Evolutionary conservation across 2,888 invertebrate genomes (phyloP), one percentile per base, ranked within the genome.

Genomic region (Pyrocoelia pectoralis): DNA sequence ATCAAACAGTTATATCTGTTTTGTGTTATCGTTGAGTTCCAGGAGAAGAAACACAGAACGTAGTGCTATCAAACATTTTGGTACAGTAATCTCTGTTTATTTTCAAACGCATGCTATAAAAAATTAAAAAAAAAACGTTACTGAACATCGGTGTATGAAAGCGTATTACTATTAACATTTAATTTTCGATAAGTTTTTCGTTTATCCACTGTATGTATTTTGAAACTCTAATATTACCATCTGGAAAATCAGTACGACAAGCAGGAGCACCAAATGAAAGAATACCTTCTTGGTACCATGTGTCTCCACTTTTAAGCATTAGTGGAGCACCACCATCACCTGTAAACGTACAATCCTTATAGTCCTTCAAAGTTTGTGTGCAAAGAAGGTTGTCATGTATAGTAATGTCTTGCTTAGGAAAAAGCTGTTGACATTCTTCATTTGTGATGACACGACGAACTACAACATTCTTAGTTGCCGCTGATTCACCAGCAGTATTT

Each of bases 131-230:
- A n/a, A n/a, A n/a, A n/a, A n/a, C n/a, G n/a, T n/a, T n/a, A n/a
- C n/a, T n/a, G n/a, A n/a, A n/a, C n/a, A n/a, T n/a, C n/a, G n/a
- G n/a, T n/a, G n/a, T n/a, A n/a, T n/a, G n/a, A n/a, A n/a, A n/a
- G n/a, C n/a, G n/a, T n/a, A n/a, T 10, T n/a, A n/a, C n/a, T n/a
- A n/a, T n/a, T n/a, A n/a, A n/a, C n/a, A n/a, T n/a, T n/a, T n/a
- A n/a, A n/a, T n/a, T n/a, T n/a, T n/a, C n/a, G n/a, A n/a, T n/a
- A n/a, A n/a, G n/a, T n/a, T n/a, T n/a, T n/a, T n/a, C n/a, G n/a
- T 38, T 13, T 8, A 53, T 53, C 53, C 53, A 53, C n/a, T 1
- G 6, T 9, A 53, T 40, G 17, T 53, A 53, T 12, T 53, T 53
- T 5, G 38, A 12, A 5, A 40, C 40, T 38, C 29, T 53, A 5